Conservation (phyloP, 2,113 vertebrate species). For the Dasyornis broadbenti region DNA sequence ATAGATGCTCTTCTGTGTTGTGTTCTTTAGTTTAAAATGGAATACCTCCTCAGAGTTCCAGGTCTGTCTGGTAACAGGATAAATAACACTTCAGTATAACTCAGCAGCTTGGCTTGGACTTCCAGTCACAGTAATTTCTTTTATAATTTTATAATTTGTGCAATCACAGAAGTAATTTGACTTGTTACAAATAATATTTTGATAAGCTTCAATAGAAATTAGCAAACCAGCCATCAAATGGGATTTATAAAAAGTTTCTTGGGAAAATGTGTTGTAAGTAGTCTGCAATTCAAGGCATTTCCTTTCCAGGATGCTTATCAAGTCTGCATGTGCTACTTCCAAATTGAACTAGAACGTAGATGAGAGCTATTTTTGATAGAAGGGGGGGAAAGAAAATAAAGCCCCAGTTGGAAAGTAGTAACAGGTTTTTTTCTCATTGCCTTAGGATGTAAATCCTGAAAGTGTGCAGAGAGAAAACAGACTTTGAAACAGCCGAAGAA, state of each 20-base stretch:
- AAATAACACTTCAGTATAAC: neutral
- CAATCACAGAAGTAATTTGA: neutral
- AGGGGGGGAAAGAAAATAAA: neutral
- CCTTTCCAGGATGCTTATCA: slow-evolving; percentile 68
- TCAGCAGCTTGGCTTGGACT: neutral
- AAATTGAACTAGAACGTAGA: slow-evolving; percentile 45
- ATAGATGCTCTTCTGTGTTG: neutral
- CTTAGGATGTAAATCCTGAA: slow-evolving; percentile 33
- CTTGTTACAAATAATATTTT: slow-evolving; percentile 34
- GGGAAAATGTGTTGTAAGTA: slow-evolving; percentile 61
- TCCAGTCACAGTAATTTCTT: neutral
- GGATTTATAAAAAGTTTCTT: slow-evolving; percentile 55
- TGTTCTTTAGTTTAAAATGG: neutral
- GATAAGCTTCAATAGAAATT: slow-evolving; percentile 40
- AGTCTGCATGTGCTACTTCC: slow-evolving; percentile 48
- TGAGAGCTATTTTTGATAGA: slow-evolving; percentile 57
- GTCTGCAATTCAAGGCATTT: slow-evolving; percentile 71
- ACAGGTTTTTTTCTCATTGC: neutral
- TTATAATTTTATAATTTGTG: neutral
- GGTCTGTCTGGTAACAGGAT: neutral
- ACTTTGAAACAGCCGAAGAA: neutral
- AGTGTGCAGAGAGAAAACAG: slow-evolving; percentile 6
- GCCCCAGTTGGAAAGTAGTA: slow-evolving; percentile 1
- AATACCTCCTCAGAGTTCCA: neutral
- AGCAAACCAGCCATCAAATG: neutral